phyloP scores from a whole-genome alignment of 2,113 vertebrate genomes.

The Numenius arquata region DNA sequence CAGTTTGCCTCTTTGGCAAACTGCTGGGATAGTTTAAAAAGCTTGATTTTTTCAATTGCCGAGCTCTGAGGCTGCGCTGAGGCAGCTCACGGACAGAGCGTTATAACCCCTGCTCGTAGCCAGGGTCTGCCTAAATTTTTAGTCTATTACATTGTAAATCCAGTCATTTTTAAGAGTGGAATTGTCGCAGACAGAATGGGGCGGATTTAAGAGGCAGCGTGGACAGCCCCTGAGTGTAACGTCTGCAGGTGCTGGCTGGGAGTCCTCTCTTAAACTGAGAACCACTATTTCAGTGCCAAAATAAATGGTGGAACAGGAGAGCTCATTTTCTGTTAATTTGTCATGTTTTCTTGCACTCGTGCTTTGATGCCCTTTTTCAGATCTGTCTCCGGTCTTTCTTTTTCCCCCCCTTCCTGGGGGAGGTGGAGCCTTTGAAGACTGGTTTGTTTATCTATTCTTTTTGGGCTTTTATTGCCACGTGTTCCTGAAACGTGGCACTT shows the following conservation, averaged over 20 bases:
- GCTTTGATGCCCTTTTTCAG: neutral
- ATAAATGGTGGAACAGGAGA: neutral
- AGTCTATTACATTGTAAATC: neutral
- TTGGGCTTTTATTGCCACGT: neutral
- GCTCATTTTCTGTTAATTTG: neutral
- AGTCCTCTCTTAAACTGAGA: neutral
- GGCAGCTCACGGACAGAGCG: fast-evolving
- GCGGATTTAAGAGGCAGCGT: neutral
- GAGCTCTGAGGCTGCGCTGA: neutral
- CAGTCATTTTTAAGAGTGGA: fast-evolving
- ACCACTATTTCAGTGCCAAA: neutral
- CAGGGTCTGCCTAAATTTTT: neutral
- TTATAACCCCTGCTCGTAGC: neutral
- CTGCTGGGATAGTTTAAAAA: neutral
- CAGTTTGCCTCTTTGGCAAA: neutral
- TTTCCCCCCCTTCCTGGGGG: neutral
- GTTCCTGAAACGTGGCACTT: neutral
- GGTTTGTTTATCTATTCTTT: neutral
- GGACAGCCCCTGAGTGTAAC: neutral
- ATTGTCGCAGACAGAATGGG: neutral
- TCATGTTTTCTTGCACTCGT: neutral
- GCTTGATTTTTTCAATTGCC: neutral
- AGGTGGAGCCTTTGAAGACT: neutral
- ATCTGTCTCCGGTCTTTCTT: neutral
- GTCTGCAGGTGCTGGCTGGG: neutral